Percentiles rank a stretch among this genome's conserved stretches.
phyloP scores from a whole-genome alignment of 1,140 invertebrate species.

The Contarinia nasturtii region DNA sequence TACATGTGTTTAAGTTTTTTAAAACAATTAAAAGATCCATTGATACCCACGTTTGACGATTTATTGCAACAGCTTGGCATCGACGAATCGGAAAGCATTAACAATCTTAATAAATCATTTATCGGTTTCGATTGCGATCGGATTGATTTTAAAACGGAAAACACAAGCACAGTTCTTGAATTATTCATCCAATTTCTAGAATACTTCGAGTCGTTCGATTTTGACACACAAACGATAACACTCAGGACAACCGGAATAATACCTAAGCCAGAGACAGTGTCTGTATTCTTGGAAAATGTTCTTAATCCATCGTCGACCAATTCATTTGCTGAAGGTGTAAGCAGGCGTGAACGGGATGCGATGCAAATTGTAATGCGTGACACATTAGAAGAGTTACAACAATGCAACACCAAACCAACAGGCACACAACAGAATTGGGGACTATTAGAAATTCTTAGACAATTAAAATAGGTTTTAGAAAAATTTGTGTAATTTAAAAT shows the following conservation, averaged over 20 bases:
- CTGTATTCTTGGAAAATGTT: conserved; percentile 69
- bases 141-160: conserved; percentile 25
- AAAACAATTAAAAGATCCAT: conserved; percentile 34
- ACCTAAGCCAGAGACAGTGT: conserved; percentile 41
- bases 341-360: no score
- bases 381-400: no score
- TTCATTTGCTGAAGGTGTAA: no score
- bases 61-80: conserved; percentile 27
- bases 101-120: conserved; percentile 55
- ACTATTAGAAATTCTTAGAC: no score
- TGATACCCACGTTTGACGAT: conserved; percentile 43
- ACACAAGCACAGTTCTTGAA: conserved; percentile 31
- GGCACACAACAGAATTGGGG: no score
- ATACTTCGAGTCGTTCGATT: conserved; percentile 60
- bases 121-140: conserved; percentile 38
- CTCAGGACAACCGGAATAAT: conserved; percentile 39
- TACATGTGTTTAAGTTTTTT: conserved; percentile 65
- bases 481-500: no score
- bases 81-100: conserved; percentile 39
- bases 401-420: no score
- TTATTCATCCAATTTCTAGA: conserved; percentile 58
- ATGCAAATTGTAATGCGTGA: no score
- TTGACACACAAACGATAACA: conserved; percentile 47
- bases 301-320: conserved; percentile 40
- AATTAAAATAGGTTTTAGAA: no score